phyloP scores from a whole-genome alignment of 64 coral and sea anemone species.

The Orbicella faveolata region DNA sequence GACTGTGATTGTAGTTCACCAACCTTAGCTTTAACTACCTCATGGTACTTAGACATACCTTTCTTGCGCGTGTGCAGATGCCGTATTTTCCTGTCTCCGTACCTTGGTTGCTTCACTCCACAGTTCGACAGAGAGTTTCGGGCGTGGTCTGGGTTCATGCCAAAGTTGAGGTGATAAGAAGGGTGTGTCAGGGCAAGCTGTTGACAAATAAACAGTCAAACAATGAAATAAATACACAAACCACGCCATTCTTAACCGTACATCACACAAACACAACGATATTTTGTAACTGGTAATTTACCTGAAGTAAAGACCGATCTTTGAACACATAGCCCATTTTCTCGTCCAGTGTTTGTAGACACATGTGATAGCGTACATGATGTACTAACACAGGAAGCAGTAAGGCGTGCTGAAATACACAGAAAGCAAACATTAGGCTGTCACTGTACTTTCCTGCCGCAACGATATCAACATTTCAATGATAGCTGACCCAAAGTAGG shows the following conservation, averaged over 20 bases:
- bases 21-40: background rate
- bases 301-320: conserved; percentile 81
- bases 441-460: too few species aligned
- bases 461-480: too few species aligned
- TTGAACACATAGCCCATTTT: conserved; percentile 88
- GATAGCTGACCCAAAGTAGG: too few species aligned
- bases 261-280: too few species aligned
- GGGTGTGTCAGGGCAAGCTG: conserved; percentile 93
- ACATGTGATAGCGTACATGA: conserved; percentile 84
- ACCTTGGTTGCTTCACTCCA: conserved; percentile 86
- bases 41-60: conserved; percentile 28
- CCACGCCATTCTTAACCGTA: background rate
- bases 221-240: background rate
- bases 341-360: conserved; percentile 70
- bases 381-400: conserved; percentile 91
- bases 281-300: background rate
- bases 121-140: conserved; percentile 91
- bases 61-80: conserved; percentile 78
- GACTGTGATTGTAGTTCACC: background rate
- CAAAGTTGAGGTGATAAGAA: conserved; percentile 94
- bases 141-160: conserved; percentile 95
- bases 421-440: background rate
- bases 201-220: background rate
- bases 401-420: conserved; percentile 74
- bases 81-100: conserved; percentile 88